Evolutionary conservation across 1,140 invertebrate species (phyloP), one percentile per base, ranked within the genome.

Genomic region (Pissodes strobi): DNA sequence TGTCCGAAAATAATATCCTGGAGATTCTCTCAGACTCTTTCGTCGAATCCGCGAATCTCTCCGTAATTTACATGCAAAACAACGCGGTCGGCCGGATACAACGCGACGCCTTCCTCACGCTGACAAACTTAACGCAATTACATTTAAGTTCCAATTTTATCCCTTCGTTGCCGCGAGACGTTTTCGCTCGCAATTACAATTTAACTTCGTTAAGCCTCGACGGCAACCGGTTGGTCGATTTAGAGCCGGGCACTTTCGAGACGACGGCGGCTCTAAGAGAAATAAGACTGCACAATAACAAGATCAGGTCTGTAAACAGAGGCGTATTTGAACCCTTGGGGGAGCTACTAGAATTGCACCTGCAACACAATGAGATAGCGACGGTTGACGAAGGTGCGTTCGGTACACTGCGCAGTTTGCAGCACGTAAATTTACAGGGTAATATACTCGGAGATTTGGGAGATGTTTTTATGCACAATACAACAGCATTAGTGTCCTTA

Each of bases 111-210:
- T 87, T 96, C 55, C 80, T 82, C 21, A 88, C 87, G 17, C 76
- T 94, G 56, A 78, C 82, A 52, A 89, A 91, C 74, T 80, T 96
- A 48, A 86, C 87, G 30, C 90, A 95, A 80, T 79, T 95, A 3
- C 90, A 94, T 75, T 82, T 96, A 64, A 90, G 91, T 74, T 89
- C 89, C 65, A 96, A 96, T 78, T 94, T 91, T 75, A 87, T 95
- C 65, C 85, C 86, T 27, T 84, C 83, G 37, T 82, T 95, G 59
- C 90, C 91, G 3, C 80, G 82, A 17, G 85, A 87, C 63, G 82
- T 94, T 69, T 90, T 95, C 72, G 81, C 86, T 55, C 82, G 85
- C 64, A 92, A 90, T 73, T 81, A 82, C 39, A 89, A 88, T 70
- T 81, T 95, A 10, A 87, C 88, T 4, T 91, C 91, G 2, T 80